Evolutionary conservation across 2,888 invertebrate species (phyloP).

Genomic region (Gastracanthus pulcherrimus): DNA sequence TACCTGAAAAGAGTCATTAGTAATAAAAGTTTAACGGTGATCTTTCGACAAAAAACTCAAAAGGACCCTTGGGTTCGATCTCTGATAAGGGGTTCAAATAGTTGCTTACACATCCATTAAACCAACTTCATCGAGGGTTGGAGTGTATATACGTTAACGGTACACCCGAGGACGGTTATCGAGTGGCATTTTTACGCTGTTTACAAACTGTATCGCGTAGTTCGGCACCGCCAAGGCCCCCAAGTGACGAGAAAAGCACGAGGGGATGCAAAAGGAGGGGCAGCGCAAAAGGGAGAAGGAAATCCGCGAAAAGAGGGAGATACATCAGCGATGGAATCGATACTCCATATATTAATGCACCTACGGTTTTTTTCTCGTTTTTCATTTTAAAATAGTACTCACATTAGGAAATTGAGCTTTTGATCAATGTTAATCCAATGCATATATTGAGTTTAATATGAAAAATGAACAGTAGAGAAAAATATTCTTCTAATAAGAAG

Average conservation of each 20-base stretch:
- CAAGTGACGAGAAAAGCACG: slow-evolving; percentile 12
- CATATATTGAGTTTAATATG: too few relatives aligned
- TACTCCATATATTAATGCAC: background rate
- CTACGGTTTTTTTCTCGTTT: background rate
- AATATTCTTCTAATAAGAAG: too few relatives aligned
- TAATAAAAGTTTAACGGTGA: slow-evolving; percentile 43
- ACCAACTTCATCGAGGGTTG: slow-evolving; percentile 44
- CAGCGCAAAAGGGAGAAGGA: slow-evolving; percentile 14
- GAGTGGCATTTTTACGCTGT: slow-evolving; percentile 72
- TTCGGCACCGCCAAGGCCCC: background rate
- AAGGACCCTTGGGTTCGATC: slow-evolving; percentile 46
- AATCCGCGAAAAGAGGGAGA: slow-evolving; percentile 14
- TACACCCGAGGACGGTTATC: slow-evolving; percentile 59
- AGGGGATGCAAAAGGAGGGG: slow-evolving; percentile 20
- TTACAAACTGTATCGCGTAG: slow-evolving; percentile 69
- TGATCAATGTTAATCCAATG: too few relatives aligned
- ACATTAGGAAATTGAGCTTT: background rate
- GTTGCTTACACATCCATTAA: slow-evolving; percentile 55
- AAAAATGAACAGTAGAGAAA: too few relatives aligned
- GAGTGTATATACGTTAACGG: slow-evolving; percentile 26
- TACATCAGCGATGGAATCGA: background rate
- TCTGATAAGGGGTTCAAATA: slow-evolving; percentile 53
- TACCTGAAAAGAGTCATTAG: slow-evolving; percentile 32
- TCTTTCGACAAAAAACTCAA: background rate
- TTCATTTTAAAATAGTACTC: too few relatives aligned